A percentile compares a stretch with the other conserved stretches of the same genome.
Conservation (phyloP, 1,140 invertebrate species). For the Bombus balteatus region DNA sequence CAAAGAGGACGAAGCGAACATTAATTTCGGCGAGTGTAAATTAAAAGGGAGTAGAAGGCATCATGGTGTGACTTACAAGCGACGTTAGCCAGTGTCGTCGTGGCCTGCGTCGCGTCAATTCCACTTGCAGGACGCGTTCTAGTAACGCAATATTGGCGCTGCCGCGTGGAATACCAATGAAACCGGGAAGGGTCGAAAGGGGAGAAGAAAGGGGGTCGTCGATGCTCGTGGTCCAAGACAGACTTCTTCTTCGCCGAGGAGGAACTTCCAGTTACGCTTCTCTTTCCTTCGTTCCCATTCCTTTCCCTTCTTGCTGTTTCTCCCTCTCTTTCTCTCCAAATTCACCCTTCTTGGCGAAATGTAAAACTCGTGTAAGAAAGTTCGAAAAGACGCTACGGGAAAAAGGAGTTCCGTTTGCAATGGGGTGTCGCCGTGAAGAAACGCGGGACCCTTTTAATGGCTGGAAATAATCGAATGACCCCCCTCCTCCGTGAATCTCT, state of each 20-base stretch:
- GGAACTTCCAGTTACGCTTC: background rate
- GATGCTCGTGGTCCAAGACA: conserved; percentile 44
- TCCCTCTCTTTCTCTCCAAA: background rate
- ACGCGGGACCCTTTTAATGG: conserved; percentile 66
- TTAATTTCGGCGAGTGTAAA: conserved; percentile 69
- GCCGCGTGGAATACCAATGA: conserved; percentile 79
- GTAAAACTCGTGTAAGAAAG: conserved; percentile 81
- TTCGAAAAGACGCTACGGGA: conserved; percentile 66
- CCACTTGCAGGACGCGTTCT: conserved; percentile 78
- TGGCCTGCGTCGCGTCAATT: conserved; percentile 66
- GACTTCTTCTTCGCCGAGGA: conserved; percentile 21
- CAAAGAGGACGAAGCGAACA: background rate
- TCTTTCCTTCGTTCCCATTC: background rate
- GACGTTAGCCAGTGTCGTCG: conserved; percentile 50
- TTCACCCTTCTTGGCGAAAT: conserved; percentile 67
- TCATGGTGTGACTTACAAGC: conserved; percentile 76
- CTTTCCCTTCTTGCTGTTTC: background rate
- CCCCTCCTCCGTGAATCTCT: conserved; percentile 64
- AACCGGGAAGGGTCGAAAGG: conserved; percentile 26
- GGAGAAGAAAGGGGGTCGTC: background rate
- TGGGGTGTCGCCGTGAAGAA: background rate
- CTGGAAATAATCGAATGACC: conserved; percentile 75
- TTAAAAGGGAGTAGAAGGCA: conserved; percentile 74
- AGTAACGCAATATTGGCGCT: conserved; percentile 82
- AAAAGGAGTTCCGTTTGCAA: conserved; percentile 24